A percentile compares a stretch with the other conserved stretches of the same genome.
These are phyloP conservation scores for Ophioninae sp. DNA, from an alignment of 2,888 invertebrate genomes.

Conservation along the genomic window DNA sequence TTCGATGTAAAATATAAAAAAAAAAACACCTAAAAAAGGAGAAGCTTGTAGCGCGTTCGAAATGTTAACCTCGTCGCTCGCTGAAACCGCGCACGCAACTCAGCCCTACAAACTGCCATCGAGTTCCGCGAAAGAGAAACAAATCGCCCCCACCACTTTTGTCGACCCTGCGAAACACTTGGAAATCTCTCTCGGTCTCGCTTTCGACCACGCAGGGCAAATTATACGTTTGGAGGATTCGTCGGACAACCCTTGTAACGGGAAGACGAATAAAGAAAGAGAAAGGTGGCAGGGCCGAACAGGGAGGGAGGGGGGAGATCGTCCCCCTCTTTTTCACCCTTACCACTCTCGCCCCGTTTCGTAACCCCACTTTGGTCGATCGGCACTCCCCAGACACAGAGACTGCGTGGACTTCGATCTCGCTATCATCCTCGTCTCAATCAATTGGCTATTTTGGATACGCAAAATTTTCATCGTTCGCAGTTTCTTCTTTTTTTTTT, in stretches of 20 bases:
- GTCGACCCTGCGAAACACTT: neutral
- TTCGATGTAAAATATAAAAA: neutral
- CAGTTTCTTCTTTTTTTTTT: neutral
- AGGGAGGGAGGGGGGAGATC: neutral
- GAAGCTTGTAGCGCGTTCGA: neutral
- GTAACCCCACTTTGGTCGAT: constrained; percentile 33
- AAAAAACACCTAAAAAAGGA: neutral
- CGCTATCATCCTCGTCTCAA: constrained; percentile 15
- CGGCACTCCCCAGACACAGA: constrained; percentile 60
- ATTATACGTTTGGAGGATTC: constrained; percentile 14
- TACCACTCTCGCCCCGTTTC: constrained; percentile 35
- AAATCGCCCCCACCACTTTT: constrained; percentile 12
- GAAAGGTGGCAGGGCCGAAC: neutral
- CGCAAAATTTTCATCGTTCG: constrained; percentile 15
- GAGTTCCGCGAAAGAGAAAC: constrained; percentile 12
- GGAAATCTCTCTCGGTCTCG: neutral
- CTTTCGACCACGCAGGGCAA: neutral
- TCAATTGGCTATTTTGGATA: constrained; percentile 33
- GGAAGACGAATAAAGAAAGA: too few species aligned
- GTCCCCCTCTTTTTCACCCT: constrained; percentile 16
- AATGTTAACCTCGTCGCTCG: constrained; percentile 28
- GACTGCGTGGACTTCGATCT: constrained; percentile 38
- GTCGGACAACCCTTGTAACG: neutral
- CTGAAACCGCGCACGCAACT: constrained; percentile 23
- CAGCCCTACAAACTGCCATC: constrained; percentile 40